Evolutionary conservation across 2,888 invertebrate species (phyloP).

Genomic region (Oeneis ivallda): DNA sequence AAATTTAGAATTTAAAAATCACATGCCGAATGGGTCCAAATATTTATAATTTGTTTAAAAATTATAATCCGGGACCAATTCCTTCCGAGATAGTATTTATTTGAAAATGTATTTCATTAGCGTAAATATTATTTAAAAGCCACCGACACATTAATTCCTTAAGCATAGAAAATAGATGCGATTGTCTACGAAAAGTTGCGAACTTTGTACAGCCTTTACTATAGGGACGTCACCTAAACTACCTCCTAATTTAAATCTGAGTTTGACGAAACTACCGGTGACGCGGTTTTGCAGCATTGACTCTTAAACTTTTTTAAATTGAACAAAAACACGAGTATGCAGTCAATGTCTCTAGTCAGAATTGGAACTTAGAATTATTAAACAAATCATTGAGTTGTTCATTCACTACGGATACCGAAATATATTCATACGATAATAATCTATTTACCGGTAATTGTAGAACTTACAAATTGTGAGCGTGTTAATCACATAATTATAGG

Average conservation of each 20-base stretch:
- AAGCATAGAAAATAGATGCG: conserved; percentile 79
- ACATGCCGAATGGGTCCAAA: conserved; percentile 79
- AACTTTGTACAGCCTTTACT: conserved; percentile 55
- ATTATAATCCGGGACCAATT: conserved; percentile 82
- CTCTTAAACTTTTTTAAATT: conserved; percentile 46
- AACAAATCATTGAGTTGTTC: conserved; percentile 46
- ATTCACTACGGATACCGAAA: conserved; percentile 35
- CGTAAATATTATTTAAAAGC: conserved; percentile 79
- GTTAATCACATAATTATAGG: background rate
- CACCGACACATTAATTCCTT: conserved; percentile 82
- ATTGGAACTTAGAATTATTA: conserved; percentile 69
- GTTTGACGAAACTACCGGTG: conserved; percentile 65
- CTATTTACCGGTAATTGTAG: conserved; percentile 11
- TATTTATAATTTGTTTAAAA: conserved; percentile 82
- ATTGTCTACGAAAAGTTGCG: conserved; percentile 78
- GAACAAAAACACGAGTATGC: conserved; percentile 44
- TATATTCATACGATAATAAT: background rate
- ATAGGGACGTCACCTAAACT: conserved; percentile 68
- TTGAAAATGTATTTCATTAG: conserved; percentile 80
- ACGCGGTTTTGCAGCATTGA: conserved; percentile 59
- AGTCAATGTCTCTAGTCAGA: conserved; percentile 75
- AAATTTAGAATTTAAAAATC: conserved; percentile 66
- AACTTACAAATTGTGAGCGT: background rate
- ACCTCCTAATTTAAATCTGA: conserved; percentile 79
- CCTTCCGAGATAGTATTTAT: conserved; percentile 82